phyloP scores from a whole-genome alignment of 2,797 vertebrate species.

The Chelonia mydas region DNA sequence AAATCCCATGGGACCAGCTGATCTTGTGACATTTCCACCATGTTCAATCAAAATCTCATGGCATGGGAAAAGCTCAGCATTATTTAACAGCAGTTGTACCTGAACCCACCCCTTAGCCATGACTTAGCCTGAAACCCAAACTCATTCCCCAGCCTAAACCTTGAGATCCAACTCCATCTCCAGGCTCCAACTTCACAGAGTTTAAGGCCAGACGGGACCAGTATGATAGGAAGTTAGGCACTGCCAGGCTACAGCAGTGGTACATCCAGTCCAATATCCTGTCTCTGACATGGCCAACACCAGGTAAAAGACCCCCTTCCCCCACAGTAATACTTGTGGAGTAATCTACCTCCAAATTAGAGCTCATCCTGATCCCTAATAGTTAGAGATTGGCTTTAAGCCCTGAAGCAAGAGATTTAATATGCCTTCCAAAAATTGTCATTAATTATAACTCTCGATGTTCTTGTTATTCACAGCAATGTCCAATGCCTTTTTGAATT shows the following conservation, averaged over 20 bases:
- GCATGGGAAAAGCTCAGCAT: background rate
- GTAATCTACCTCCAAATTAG: background rate
- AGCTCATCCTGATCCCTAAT: background rate
- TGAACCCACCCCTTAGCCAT: background rate
- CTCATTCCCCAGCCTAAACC: background rate
- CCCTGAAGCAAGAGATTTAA: background rate
- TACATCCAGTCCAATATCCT: background rate
- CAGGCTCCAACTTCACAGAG: background rate
- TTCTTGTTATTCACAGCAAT: background rate
- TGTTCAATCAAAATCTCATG: background rate
- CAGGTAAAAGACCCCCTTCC: background rate
- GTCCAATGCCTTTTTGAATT: background rate
- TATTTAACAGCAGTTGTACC: background rate
- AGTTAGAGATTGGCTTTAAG: background rate
- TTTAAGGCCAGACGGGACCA: background rate
- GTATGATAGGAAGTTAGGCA: fast-evolving
- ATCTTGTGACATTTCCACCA: background rate
- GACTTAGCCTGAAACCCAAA: too few species aligned
- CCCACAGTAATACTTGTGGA: background rate
- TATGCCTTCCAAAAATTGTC: background rate
- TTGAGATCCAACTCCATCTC: background rate
- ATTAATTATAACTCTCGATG: background rate
- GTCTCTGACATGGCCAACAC: fast-evolving
- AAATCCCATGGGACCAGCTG: background rate
- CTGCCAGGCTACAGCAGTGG: background rate